Percentiles rank a stretch among this genome's conserved stretches.
phyloP scores from a whole-genome alignment of 1,140 invertebrate species.

The Notospermus geniculatus region DNA sequence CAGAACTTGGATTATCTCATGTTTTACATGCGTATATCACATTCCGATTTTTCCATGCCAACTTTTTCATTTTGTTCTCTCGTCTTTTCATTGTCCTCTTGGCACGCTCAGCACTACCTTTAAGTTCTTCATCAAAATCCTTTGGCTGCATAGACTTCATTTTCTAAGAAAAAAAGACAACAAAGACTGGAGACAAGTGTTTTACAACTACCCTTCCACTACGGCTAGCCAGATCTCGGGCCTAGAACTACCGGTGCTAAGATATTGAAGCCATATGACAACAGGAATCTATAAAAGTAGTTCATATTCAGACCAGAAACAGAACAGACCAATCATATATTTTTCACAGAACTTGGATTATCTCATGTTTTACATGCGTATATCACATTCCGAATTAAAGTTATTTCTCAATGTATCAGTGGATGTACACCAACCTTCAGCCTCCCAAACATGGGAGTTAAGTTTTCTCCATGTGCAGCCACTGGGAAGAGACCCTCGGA shows the following conservation, averaged over 20 bases:
- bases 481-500: conserved; percentile 39
- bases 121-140: conserved; percentile 50
- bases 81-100: conserved; percentile 29
- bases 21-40: too few species aligned
- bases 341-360: too few species aligned
- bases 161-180: conserved; percentile 34
- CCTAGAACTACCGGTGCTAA: too few species aligned
- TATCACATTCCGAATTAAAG: too few species aligned
- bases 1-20: too few species aligned
- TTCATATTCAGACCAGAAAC: too few species aligned
- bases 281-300: too few species aligned
- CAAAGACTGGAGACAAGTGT: background rate
- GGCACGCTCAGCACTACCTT: conserved; percentile 41
- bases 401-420: background rate
- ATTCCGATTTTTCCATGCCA: conserved; percentile 21
- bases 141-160: conserved; percentile 50
- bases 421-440: conserved; percentile 23
- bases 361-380: too few species aligned
- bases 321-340: too few species aligned
- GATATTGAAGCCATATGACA: too few species aligned
- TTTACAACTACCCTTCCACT: background rate
- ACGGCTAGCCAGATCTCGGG: too few species aligned
- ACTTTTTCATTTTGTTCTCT: conserved; percentile 21
- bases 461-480: conserved; percentile 22
- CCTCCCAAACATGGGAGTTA: conserved; percentile 28